Conservation (phyloP, 2,113 vertebrate species). For the Dolichallabes microphthalmus region DNA sequence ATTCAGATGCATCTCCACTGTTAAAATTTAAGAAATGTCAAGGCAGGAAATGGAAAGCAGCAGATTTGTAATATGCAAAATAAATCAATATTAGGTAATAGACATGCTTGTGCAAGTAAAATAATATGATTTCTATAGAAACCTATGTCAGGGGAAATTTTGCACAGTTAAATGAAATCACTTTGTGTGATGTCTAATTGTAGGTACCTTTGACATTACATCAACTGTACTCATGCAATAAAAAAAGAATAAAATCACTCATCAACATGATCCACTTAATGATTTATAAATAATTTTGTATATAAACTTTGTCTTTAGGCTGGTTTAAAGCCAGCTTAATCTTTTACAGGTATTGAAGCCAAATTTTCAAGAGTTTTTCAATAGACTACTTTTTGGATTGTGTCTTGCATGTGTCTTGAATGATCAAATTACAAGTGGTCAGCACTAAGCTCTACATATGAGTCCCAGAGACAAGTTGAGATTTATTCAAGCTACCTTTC, state of each 20-base stretch:
- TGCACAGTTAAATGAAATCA: background rate
- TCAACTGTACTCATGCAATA: background rate
- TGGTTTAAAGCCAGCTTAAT: background rate
- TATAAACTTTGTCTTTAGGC: background rate
- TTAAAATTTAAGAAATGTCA: conserved; percentile 41
- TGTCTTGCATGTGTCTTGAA: background rate
- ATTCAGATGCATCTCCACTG: conserved; percentile 41
- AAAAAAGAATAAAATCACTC: background rate
- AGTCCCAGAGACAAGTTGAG: background rate
- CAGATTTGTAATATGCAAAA: conserved; percentile 44
- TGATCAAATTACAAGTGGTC: background rate
- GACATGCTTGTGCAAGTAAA: conserved; percentile 13
- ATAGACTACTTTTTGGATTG: background rate
- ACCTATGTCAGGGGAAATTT: conserved; percentile 29
- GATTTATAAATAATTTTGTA: background rate
- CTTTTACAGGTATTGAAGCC: background rate
- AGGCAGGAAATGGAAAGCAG: conserved; percentile 17
- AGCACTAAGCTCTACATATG: background rate
- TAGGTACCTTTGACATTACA: background rate
- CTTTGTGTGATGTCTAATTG: conserved; percentile 6
- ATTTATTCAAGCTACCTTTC: background rate
- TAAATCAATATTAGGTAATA: conserved; percentile 27
- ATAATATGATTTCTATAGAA: conserved; percentile 16
- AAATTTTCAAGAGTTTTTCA: background rate
- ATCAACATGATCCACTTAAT: background rate